Evolutionary conservation across 2,797 vertebrate genomes (phyloP).

Genomic region (Amazona ochrocephala): DNA sequence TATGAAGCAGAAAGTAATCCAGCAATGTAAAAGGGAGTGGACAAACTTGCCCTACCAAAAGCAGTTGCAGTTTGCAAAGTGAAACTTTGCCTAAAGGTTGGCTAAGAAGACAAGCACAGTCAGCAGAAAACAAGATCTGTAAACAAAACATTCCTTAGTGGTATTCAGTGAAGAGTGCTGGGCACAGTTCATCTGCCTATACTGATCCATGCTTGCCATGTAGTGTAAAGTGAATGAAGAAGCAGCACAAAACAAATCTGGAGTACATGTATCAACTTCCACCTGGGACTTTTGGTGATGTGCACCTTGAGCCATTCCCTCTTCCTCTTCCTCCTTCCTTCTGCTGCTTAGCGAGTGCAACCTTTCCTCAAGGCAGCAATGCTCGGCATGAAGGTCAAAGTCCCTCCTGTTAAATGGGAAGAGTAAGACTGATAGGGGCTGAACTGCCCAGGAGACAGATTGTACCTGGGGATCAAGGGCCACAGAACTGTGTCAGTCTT

Average conservation of each 20-base stretch:
- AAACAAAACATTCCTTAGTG: conserved; percentile 68
- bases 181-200: conserved; percentile 17
- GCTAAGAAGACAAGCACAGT: conserved; percentile 31
- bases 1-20: background rate
- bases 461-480: conserved; percentile 9
- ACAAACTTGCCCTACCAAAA: background rate
- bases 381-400: background rate
- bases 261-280: background rate
- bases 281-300: background rate
- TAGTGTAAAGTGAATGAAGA: background rate
- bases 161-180: conserved; percentile 26
- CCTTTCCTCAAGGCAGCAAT: background rate
- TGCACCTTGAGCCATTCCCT: background rate
- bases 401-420: conserved; percentile 49
- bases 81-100: conserved; percentile 18
- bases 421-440: conserved; percentile 6
- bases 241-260: background rate
- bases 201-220: conserved; percentile 52
- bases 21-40: background rate
- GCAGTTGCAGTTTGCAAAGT: background rate
- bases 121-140: conserved; percentile 50
- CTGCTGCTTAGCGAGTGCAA: background rate
- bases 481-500: conserved; percentile 18
- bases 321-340: background rate
- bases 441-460: conserved; percentile 2